phyloP scores from a whole-genome alignment of 1,140 invertebrate species.

The Hycleus cichorii region DNA sequence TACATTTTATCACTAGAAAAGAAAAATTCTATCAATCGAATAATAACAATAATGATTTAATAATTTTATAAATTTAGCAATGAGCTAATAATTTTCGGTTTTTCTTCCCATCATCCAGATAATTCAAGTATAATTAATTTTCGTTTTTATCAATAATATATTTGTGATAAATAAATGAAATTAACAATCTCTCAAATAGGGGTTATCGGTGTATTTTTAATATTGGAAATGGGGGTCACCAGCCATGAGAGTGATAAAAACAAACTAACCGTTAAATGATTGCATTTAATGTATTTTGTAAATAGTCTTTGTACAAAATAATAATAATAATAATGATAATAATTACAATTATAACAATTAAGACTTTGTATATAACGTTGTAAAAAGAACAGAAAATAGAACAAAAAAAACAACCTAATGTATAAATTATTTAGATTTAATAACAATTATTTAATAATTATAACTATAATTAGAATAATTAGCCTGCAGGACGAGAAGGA shows the following conservation, averaged over 20 bases:
- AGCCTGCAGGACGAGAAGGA: too few relatives aligned
- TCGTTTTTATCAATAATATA: neutral
- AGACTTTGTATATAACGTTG: slow-evolving; percentile 6
- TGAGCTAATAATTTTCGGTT: neutral
- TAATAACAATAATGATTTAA: neutral
- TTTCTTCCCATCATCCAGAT: neutral
- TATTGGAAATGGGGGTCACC: slow-evolving; percentile 1
- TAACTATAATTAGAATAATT: neutral
- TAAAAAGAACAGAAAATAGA: slow-evolving; percentile 1
- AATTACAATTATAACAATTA: neutral
- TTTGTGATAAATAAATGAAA: neutral
- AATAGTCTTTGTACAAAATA: slow-evolving; percentile 15
- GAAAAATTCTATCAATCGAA: neutral
- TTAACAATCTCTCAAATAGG: neutral
- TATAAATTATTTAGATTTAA: neutral
- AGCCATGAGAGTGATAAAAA: slow-evolving; percentile 11
- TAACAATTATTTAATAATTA: neutral
- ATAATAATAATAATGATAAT: neutral
- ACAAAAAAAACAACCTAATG: neutral
- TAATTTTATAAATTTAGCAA: neutral
- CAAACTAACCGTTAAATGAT: slow-evolving; percentile 16
- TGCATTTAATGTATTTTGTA: slow-evolving; percentile 16
- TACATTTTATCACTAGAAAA: neutral
- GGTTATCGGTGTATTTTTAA: slow-evolving; percentile 1
- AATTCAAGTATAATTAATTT: neutral